Percentiles rank a stretch among this genome's conserved stretches.
Conservation (phyloP, 2,797 vertebrate species). For the Eospalax fontanierii region DNA sequence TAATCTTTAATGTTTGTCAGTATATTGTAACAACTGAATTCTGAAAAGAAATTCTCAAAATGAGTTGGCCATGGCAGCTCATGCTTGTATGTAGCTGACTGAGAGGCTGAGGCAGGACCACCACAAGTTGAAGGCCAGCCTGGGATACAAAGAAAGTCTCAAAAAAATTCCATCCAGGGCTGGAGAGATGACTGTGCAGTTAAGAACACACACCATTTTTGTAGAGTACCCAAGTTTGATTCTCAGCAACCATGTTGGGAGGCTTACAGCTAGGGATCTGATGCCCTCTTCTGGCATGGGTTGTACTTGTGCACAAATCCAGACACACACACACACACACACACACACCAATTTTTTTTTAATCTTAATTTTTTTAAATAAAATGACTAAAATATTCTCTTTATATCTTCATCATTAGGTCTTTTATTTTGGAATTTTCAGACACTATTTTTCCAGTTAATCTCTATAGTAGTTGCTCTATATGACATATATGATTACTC, state of each 20-base stretch:
- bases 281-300: neutral
- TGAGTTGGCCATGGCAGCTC: neutral
- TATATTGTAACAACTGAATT: conserved; percentile 57
- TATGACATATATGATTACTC: neutral
- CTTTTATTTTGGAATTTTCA: conserved; percentile 60
- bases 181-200: neutral
- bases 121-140: neutral
- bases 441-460: conserved; percentile 20
- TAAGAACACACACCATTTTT: neutral
- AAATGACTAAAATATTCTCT: conserved; percentile 32
- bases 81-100: neutral
- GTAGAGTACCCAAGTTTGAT: neutral
- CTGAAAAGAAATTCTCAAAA: conserved; percentile 48
- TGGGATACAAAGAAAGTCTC: neutral
- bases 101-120: neutral
- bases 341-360: no score
- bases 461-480: neutral
- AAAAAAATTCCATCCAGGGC: neutral
- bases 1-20: conserved; percentile 32
- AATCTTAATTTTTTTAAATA: no score
- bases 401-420: conserved; percentile 23
- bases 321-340: neutral
- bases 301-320: neutral
- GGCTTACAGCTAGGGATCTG: neutral
- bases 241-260: neutral